Evolutionary conservation across 2,888 invertebrate species (phyloP).

Genomic region (Rhaphigaster nebulosa): DNA sequence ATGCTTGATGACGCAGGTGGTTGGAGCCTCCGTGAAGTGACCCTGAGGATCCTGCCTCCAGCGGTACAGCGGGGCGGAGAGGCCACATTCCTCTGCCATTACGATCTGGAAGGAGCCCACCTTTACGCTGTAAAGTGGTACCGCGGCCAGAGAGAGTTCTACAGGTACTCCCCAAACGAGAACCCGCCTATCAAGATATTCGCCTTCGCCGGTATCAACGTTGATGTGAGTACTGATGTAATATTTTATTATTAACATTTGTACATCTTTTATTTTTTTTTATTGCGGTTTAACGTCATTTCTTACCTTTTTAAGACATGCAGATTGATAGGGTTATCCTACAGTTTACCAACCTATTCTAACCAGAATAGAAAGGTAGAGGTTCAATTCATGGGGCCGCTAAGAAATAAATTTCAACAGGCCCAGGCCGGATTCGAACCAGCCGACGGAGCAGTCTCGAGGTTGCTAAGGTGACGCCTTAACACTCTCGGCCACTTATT

Average conservation of each 20-base stretch:
- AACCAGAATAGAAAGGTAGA: no score
- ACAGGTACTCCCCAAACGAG: slow-evolving; percentile 84
- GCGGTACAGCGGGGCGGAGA: slow-evolving; percentile 79
- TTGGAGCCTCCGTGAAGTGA: slow-evolving; percentile 79
- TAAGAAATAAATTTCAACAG: no score
- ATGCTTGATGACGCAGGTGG: slow-evolving; percentile 70
- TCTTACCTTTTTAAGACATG: no score
- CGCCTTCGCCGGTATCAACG: slow-evolving; percentile 79
- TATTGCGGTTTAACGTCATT: no score
- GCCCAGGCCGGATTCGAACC: no score
- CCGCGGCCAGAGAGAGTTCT: slow-evolving; percentile 86
- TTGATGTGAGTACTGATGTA: slow-evolving; percentile 82
- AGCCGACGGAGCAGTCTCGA: no score
- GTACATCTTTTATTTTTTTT: no score
- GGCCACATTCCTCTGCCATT: slow-evolving; percentile 80
- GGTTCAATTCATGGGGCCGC: no score
- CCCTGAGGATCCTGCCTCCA: slow-evolving; percentile 78
- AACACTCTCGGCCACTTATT: no score
- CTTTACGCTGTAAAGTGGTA: slow-evolving; percentile 91
- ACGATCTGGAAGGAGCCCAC: slow-evolving; percentile 82
- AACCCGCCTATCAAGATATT: slow-evolving; percentile 81
- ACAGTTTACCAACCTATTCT: no score
- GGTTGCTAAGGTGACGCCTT: no score
- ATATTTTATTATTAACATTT: not conserved
- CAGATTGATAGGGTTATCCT: no score